Percentiles rank a stretch among this genome's conserved stretches.
phyloP scores from a whole-genome alignment of 2,113 vertebrate genomes.

The Sialia sialis region DNA sequence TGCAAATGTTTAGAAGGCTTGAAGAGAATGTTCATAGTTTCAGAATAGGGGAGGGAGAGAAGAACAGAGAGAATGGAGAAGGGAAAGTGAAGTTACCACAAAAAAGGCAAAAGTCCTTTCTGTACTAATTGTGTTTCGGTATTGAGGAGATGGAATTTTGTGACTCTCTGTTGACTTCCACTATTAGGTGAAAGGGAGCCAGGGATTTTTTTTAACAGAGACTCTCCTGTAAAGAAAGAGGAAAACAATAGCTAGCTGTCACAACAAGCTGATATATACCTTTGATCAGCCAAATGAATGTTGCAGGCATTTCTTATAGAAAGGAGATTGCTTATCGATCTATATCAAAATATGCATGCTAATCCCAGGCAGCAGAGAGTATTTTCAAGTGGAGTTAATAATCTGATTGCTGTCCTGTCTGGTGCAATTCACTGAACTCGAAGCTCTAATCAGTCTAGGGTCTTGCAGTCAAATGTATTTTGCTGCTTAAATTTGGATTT shows the following conservation, averaged over 20 bases:
- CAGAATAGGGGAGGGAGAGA: background rate
- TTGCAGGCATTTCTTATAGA: constrained; percentile 99
- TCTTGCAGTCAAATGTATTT: constrained; percentile 99
- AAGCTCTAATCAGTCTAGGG: constrained; percentile 99
- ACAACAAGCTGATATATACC: constrained; percentile 86
- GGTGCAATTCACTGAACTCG: constrained; percentile 96
- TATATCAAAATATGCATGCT: constrained; percentile 99
- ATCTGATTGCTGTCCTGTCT: constrained; percentile 99
- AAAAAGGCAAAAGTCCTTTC: constrained; percentile 68
- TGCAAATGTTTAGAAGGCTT: background rate
- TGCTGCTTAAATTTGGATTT: constrained; percentile 99
- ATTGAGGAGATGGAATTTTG: constrained; percentile 88
- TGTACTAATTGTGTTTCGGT: constrained; percentile 82
- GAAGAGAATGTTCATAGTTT: background rate
- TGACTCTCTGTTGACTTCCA: constrained; percentile 89
- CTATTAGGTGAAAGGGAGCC: constrained; percentile 82
- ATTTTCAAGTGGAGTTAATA: constrained; percentile 99
- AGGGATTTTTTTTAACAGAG: constrained; percentile 79
- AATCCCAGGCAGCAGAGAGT: constrained; percentile 91
- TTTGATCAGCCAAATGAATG: constrained; percentile 99
- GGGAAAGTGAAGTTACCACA: constrained; percentile 74
- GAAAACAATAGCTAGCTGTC: constrained; percentile 98
- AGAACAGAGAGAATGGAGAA: constrained; percentile 12
- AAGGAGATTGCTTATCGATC: constrained; percentile 99
- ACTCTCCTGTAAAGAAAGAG: constrained; percentile 82